Conservation (phyloP, 2,888 invertebrate genomes). For the Cephonodes hylas region DNA sequence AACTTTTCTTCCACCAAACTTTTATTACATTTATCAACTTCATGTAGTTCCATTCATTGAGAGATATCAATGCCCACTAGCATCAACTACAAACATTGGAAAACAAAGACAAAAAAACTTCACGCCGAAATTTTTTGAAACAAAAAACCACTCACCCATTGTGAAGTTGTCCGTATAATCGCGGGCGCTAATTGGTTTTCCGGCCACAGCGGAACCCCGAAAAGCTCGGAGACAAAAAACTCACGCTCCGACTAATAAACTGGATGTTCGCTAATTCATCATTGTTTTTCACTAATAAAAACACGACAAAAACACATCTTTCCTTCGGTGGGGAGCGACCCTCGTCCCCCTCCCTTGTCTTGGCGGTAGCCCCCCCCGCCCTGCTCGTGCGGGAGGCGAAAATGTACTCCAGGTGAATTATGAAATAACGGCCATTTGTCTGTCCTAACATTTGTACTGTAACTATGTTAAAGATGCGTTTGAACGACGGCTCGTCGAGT, state of each 20-base stretch:
- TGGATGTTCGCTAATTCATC: constrained; percentile 71
- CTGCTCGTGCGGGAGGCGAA: constrained; percentile 19
- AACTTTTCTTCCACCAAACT: too few species aligned
- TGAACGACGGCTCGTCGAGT: background rate
- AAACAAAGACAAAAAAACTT: constrained; percentile 27
- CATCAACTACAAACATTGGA: background rate
- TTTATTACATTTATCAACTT: too few species aligned
- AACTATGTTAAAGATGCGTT: constrained; percentile 7
- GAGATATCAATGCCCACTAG: background rate
- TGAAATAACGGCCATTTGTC: constrained; percentile 18
- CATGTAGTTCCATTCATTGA: background rate
- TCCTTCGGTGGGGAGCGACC: constrained; percentile 26
- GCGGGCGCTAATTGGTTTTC: constrained; percentile 20
- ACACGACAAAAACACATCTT: constrained; percentile 68
- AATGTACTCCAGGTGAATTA: constrained; percentile 36
- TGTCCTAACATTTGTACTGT: constrained; percentile 14
- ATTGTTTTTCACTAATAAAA: constrained; percentile 76
- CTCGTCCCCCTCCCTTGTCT: constrained; percentile 17
- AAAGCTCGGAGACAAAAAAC: constrained; percentile 42
- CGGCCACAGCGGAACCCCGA: constrained; percentile 25
- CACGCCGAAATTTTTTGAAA: constrained; percentile 17
- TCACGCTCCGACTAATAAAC: constrained; percentile 59
- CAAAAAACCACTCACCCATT: constrained; percentile 11
- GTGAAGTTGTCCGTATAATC: constrained; percentile 15
- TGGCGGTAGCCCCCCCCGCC: constrained; percentile 13